Percentiles rank a stretch among this genome's conserved stretches.
Conservation (phyloP, 2,888 invertebrate genomes). For the Tetragonula carbonaria region DNA sequence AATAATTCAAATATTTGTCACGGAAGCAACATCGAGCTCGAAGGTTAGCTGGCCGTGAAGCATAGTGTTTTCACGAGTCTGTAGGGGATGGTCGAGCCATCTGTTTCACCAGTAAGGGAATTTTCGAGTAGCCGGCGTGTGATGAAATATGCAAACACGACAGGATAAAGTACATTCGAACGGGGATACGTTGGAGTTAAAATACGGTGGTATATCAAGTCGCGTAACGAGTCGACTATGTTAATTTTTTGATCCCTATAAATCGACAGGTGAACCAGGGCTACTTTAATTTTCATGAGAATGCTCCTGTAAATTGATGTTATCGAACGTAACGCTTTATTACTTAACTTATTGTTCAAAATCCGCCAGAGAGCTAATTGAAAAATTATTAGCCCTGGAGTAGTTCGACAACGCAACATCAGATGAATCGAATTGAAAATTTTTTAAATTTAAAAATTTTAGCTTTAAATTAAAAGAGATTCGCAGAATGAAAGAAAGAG, state of each 20-base stretch:
- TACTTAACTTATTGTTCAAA: too few species aligned
- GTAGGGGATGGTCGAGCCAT: background rate
- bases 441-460: too few species aligned
- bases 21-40: background rate
- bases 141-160: constrained; percentile 23
- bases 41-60: background rate
- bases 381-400: background rate
- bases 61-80: background rate
- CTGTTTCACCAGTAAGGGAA: background rate
- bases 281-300: background rate
- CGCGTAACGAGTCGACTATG: background rate
- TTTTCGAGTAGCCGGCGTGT: background rate
- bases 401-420: background rate
- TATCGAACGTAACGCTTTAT: background rate
- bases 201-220: background rate
- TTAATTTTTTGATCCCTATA: background rate
- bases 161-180: background rate
- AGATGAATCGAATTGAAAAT: background rate
- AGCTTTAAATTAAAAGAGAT: too few species aligned
- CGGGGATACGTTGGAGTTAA: background rate
- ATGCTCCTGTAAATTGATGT: background rate
- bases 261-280: background rate
- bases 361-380: too few species aligned
- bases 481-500: too few species aligned
- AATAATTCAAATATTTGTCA: background rate